A percentile compares a stretch with the other conserved stretches of the same genome.
Conservation (phyloP, 2,113 vertebrate species). For the Corythaeola cristata region DNA sequence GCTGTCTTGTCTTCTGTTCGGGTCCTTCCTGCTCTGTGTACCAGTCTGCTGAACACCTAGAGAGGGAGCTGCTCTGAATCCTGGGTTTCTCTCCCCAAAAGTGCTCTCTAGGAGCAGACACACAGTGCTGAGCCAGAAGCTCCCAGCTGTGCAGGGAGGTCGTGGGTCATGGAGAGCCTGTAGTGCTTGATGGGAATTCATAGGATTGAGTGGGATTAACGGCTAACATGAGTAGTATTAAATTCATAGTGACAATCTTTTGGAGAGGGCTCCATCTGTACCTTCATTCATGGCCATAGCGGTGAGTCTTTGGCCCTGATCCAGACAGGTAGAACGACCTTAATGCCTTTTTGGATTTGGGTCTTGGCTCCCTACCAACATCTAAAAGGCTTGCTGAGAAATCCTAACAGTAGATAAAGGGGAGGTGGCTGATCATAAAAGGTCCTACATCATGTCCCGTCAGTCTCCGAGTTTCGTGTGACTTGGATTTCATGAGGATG, state of each 20-base stretch:
- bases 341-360: not conserved
- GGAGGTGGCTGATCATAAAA: not conserved
- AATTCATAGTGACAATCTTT: not conserved
- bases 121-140: not conserved
- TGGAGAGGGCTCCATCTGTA: not conserved
- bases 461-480: not conserved
- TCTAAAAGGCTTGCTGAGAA: not conserved
- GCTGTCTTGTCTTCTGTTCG: conserved; percentile 42
- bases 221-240: not conserved
- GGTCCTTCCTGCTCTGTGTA: not conserved
- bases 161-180: not conserved
- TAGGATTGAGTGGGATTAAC: not conserved
- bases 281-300: not conserved
- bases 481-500: not conserved
- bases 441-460: not conserved
- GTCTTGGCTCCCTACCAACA: not conserved
- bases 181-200: not conserved
- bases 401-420: not conserved
- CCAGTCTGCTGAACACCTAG: not conserved
- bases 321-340: not conserved
- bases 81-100: not conserved
- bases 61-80: not conserved
- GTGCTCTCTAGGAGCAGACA: not conserved
- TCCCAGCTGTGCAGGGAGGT: not conserved
- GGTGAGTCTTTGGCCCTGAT: not conserved